Percentiles rank a stretch among this genome's conserved stretches.
Conservation (phyloP, 2,888 invertebrate species). For the Tachystola acroxantha region DNA sequence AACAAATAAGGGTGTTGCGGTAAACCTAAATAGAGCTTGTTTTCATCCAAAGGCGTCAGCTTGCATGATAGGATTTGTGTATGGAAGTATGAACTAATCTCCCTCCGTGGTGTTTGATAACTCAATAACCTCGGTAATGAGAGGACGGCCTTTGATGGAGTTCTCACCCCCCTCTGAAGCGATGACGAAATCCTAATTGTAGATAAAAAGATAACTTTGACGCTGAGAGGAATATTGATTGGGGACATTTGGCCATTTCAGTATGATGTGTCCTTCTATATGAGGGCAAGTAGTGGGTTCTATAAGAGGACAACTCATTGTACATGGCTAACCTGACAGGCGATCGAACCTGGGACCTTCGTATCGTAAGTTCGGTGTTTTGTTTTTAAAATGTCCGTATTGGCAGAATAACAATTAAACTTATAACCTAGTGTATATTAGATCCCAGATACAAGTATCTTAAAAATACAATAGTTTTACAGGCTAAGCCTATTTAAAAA, state of each 20-base stretch:
- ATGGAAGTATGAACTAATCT: conserved; percentile 78
- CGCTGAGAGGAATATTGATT: conserved; percentile 36
- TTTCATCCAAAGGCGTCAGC: conserved; percentile 75
- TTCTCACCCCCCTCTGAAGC: conserved; percentile 24
- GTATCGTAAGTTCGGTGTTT: no score
- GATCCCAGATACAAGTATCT: no score
- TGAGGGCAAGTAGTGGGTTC: no score
- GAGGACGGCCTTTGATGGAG: conserved; percentile 66
- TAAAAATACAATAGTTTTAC: no score
- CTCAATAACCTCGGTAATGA: conserved; percentile 76
- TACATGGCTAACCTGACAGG: no score
- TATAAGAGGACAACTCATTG: no score
- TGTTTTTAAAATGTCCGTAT: no score
- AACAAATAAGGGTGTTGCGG: conserved; percentile 51
- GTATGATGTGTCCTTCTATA: no score
- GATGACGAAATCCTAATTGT: conserved; percentile 76
- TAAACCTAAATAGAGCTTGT: conserved; percentile 71
- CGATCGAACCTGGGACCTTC: conserved; percentile 12
- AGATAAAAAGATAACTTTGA: conserved; percentile 76
- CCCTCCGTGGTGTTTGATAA: conserved; percentile 69
- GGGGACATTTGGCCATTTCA: conserved; percentile 22
- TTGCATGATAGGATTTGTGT: conserved; percentile 77
- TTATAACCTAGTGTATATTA: no score
- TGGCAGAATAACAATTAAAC: no score
- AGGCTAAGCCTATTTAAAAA: no score